Evolutionary conservation across 2,888 invertebrate species (phyloP).

Genomic region (Erebia ligea): DNA sequence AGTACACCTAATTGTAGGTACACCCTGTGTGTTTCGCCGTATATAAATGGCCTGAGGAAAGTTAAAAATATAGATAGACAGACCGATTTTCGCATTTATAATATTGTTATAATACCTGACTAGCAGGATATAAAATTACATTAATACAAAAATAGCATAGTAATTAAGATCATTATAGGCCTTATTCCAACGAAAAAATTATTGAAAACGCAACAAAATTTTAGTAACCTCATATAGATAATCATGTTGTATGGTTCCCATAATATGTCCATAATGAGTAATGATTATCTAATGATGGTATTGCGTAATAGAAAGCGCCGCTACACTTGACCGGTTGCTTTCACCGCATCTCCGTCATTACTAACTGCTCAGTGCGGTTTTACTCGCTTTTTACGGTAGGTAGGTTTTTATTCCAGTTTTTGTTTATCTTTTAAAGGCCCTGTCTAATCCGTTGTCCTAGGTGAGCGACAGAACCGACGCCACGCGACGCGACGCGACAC

Average conservation of each 20-base stretch:
- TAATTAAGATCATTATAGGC: too few relatives aligned
- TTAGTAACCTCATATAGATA: not conserved
- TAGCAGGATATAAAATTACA: too few relatives aligned
- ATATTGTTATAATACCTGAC: too few relatives aligned
- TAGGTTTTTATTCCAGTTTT: constrained; percentile 12
- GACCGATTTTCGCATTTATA: too few relatives aligned
- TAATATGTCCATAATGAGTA: constrained; percentile 20
- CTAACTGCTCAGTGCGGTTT: constrained; percentile 30
- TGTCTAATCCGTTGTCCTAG: too few relatives aligned
- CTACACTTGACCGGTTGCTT: constrained; percentile 59
- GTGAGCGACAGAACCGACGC: too few relatives aligned
- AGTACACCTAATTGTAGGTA: too few relatives aligned
- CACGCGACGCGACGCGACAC: too few relatives aligned
- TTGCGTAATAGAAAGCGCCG: constrained; percentile 46
- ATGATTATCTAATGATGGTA: constrained; percentile 42
- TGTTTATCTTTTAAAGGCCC: not conserved
- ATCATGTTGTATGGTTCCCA: not conserved
- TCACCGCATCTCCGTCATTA: constrained; percentile 47
- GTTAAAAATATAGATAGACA: too few relatives aligned
- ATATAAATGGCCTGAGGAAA: too few relatives aligned
- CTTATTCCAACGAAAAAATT: not conserved
- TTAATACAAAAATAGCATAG: too few relatives aligned
- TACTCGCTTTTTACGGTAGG: constrained; percentile 31
- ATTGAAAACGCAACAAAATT: not conserved
- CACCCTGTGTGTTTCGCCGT: too few relatives aligned